Percentiles rank a stretch among this genome's conserved stretches.
phyloP scores from a whole-genome alignment of 2,797 vertebrate genomes.

The Vultur gryphus region DNA sequence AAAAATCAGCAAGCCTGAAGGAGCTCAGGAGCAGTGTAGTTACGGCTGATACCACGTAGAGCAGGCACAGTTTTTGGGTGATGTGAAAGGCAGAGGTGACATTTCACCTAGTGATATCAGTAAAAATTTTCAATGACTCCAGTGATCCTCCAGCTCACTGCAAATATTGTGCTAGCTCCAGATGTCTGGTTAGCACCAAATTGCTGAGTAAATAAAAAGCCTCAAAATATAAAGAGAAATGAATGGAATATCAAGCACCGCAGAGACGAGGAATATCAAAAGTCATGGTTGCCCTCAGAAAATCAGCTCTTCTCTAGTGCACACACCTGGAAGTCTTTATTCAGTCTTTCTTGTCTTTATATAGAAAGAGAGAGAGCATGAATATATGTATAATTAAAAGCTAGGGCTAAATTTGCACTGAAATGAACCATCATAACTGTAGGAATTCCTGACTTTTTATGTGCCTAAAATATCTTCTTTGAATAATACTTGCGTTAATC shows the following conservation, averaged over 20 bases:
- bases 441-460: slow-evolving; percentile 6
- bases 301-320: neutral
- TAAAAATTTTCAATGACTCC: neutral
- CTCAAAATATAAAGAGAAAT: neutral
- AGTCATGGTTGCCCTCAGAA: neutral
- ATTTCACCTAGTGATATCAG: neutral
- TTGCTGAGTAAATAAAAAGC: neutral
- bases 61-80: neutral
- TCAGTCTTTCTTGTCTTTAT: neutral
- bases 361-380: neutral
- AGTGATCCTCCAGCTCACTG: neutral
- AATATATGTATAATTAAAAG: neutral
- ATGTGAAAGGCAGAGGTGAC: neutral
- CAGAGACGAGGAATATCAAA: neutral
- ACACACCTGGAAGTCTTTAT: neutral
- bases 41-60: neutral
- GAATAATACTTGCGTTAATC: neutral
- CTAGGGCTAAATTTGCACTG: neutral
- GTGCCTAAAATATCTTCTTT: slow-evolving; percentile 26
- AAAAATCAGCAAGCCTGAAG: neutral
- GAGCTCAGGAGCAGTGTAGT: neutral
- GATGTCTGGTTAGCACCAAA: neutral
- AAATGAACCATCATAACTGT: neutral
- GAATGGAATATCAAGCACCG: neutral
- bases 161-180: neutral